phyloP scores from a whole-genome alignment of 2,113 vertebrate species.

The Scytalopus superciliaris region DNA sequence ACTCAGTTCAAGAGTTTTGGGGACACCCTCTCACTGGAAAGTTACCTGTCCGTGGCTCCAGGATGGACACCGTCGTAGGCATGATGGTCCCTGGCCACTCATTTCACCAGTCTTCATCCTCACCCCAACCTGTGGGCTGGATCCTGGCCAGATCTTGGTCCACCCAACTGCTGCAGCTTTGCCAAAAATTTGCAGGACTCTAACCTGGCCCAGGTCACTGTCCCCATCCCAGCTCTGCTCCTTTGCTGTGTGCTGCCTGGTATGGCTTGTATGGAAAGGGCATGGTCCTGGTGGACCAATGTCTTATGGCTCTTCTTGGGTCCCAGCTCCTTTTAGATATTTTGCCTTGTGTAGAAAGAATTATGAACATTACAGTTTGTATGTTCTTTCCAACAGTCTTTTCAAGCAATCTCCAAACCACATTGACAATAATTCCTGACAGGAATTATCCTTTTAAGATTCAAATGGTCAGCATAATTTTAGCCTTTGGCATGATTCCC shows the following conservation, averaged over 20 bases:
- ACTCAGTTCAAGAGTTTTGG: neutral
- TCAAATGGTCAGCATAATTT: neutral
- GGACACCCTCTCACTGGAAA: neutral
- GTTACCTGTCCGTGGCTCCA: neutral
- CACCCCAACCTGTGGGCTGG: neutral
- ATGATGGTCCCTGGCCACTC: neutral
- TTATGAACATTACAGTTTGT: neutral
- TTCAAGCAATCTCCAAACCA: neutral
- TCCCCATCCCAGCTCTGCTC: neutral
- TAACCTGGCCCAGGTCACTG: neutral
- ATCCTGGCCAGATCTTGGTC: neutral
- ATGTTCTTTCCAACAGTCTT: neutral
- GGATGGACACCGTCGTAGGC: accelerated
- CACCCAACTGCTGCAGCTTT: neutral
- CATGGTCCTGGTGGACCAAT: neutral
- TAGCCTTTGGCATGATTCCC: neutral
- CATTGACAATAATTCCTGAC: neutral
- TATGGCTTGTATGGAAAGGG: neutral
- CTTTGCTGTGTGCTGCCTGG: neutral
- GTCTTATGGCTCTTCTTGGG: neutral
- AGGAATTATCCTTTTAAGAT: neutral
- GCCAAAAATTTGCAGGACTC: accelerated
- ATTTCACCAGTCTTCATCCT: neutral
- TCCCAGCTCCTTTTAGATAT: neutral
- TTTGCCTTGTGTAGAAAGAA: neutral